These are phyloP conservation scores for Diplosoma virens DNA, from an alignment of 23 tunicate genomes.

Conservation along the genomic window DNA sequence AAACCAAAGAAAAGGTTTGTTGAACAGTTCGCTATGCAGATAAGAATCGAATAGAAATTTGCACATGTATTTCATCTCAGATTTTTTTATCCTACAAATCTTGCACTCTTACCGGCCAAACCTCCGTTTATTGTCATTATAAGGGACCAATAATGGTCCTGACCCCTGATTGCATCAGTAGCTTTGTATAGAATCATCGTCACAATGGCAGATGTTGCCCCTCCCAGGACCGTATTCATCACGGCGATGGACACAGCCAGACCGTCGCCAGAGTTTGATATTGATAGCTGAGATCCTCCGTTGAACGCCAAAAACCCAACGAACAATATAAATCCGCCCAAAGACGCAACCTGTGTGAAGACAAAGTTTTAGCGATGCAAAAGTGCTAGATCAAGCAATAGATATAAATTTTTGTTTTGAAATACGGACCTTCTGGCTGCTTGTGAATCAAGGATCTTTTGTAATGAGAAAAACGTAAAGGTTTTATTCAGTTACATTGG, in stretches of 20 bases:
- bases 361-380: too few relatives aligned
- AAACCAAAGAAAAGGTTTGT: too few relatives aligned
- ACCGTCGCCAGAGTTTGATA: constrained; percentile 51
- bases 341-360: constrained; percentile 59
- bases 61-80: too few relatives aligned
- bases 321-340: constrained; percentile 80
- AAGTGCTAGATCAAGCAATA: too few relatives aligned
- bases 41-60: too few relatives aligned
- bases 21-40: too few relatives aligned
- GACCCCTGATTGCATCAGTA: constrained; percentile 43
- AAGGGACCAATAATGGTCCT: constrained; percentile 79
- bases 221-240: constrained; percentile 74
- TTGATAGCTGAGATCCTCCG: constrained; percentile 82
- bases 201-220: constrained; percentile 44
- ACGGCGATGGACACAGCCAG: constrained; percentile 52
- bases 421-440: too few relatives aligned
- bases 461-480: too few relatives aligned
- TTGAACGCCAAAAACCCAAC: constrained; percentile 85
- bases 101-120: constrained; percentile 61
- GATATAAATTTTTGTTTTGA: too few relatives aligned
- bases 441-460: too few relatives aligned
- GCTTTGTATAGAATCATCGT: constrained; percentile 50
- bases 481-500: too few relatives aligned
- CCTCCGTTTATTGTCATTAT: constrained; percentile 73
- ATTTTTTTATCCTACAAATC: too few relatives aligned